Base-by-base conservation (phyloP, 2,888 invertebrate species). In the Stramonita haemastoma region DNA sequence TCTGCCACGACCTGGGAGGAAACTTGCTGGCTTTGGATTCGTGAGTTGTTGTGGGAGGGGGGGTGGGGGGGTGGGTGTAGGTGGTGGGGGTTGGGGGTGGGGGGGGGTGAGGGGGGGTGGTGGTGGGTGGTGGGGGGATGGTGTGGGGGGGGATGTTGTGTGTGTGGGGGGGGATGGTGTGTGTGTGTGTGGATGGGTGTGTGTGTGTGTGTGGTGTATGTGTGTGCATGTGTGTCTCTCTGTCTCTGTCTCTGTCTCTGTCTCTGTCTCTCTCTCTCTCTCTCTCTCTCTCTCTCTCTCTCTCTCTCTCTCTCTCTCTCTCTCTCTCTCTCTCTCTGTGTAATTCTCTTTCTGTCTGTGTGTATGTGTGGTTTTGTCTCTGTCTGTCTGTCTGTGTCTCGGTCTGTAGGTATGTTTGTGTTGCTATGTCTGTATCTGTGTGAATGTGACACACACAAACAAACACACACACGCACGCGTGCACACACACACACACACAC, bases 21-120 rank as follows among this genome's bases (percentile, higher is more conserved):
- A 89, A 90, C n/a, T 88, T 94, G 32, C 93, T 93, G 1, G 92
- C 93, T 0, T 89, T 94, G 1, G 60, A 85, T 19, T 36, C 85
- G 85, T 85, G 60, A 85, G 81, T 34, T 22, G n/a, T 22, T 77
- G 34, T 81, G 60, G 77, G 1, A 6, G 73, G 73, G 73, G 73
- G 73, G 73, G 73, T 13, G 11, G 26, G n/a, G 73, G 26, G 22
- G 73, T 73, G 73, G 26, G n/a, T 2, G 73, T 13, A 13, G 73
- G 22, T 13, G 73, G 73, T 1, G 73, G 73, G 11, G n/a, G 73
- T 26, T 29, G 32, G 11, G 79, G 1, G 79, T 79, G 79, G 2
- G 46, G 2, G 46, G 2, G 79, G 1, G 79, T 79, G 79, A 15
- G 32, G 0, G 79, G 32, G 34, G 5, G 79, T 32, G 32, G 17